Base-by-base conservation (phyloP, 2,888 invertebrate genomes). In the Notocelia uddmanniana region DNA sequence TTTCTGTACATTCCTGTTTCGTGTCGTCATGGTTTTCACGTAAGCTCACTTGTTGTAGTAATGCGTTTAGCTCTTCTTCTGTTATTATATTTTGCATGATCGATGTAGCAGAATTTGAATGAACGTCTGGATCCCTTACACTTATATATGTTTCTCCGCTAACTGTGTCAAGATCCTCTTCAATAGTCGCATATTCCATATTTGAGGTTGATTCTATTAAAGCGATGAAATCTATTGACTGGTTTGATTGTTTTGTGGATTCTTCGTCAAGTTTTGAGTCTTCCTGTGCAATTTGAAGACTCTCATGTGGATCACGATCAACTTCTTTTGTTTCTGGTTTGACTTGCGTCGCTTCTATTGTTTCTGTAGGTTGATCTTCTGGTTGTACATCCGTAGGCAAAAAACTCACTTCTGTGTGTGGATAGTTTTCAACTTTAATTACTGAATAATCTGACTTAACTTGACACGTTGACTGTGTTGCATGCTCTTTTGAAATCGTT, bases 81-180 rank as follows among this genome's bases (percentile, higher is more conserved):
- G 59, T 59, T 15, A 59, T 41, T 45, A 41, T 59, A 45, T 3
- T 41, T 21, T 23, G 15, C 5, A n/a, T 3, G 5, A 15, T 8
- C 21, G 59, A 59, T 37, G 6, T 23, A n/a, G 59, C 41, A 9
- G 59, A 59, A 23, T 23, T 59, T 37, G 31, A n/a, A n/a, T 59
- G 21, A 23, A 59, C 13, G 15, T 45, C 45, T 45, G 13, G 15
- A n/a, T 45, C 45, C 8, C 3, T 8, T 8, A 45, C 45, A 45
- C 45, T 45, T n/a, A 0, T 45, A n/a, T 45, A 45, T 45, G 45
- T 45, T n/a, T 45, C n/a, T n/a, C n/a, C 45, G n/a, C 45, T 45
- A 45, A 13, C 3, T 50, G 18, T 19, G 50, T 19, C 18, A 50
- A 10, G 10, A 19, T 50, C 18, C 19, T 19, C 10, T 19, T 50